Base-by-base conservation (phyloP, 35 echinoderm and acorn worm genomes). In the Holothuria glaberrima region DNA sequence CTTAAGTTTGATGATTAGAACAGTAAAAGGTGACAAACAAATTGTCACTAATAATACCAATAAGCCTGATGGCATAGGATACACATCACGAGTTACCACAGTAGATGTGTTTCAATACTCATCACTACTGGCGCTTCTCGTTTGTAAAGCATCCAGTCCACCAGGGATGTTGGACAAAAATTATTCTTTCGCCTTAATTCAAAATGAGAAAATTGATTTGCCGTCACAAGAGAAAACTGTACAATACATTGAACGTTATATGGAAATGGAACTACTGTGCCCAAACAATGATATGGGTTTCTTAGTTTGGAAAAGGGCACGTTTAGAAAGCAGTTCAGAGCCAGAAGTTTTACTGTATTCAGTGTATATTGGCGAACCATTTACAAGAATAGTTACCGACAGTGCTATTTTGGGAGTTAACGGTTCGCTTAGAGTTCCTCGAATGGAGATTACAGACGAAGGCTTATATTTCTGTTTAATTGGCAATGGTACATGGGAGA, bases 51-150 rank as follows among this genome's bases (percentile, higher is more conserved):
- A 2, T 7, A 4, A 4, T 2, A 7, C 36, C 7, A 41, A 4
- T 41, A 41, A 7, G 2, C 7, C 2, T 7, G 7, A 7, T 41
- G 27, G 38, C 24, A 14, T 27, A 24, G 50, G 38, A 1, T 78
- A 48, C 21, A 50, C 74, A 78, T 48, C 21, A 3, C 26, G 10
- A 9, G 22, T 78, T 22, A 27, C 74, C 7, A 24, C 26, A 7
- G 5, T 6, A 10, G 44, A 78, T 78, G 22, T 48, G n/a, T 78
- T 78, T 38, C n/a, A 48, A 48, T 29, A 78, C 50, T 78, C 74
- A 0, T 29, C 74, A 24, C 50, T 27, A 0, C 19, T 78, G 6
- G 41, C 41, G 0, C 44, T 78, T 7, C 35, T 78, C 3, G 12
- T 78, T 24, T 78, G 74, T 78, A 78, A 78, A 78, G 38, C 74